Evolutionary conservation across 2,797 vertebrate genomes (phyloP), one percentile per base, ranked within the genome.

Genomic region (Enteromius fasciolatus): DNA sequence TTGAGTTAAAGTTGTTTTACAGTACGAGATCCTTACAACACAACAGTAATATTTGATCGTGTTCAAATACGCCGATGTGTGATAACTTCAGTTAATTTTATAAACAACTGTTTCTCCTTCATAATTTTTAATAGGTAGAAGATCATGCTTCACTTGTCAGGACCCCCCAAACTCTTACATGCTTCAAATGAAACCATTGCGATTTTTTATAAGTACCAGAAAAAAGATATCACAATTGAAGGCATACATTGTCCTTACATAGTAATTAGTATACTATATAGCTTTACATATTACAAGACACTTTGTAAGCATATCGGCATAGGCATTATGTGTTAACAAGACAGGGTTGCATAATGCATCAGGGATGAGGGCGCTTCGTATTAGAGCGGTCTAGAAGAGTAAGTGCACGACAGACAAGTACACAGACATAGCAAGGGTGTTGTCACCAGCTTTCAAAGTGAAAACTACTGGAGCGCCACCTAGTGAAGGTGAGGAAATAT

Each of bases 231-330:
- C 85, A 91, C 90, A 89, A 92, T 91, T 92, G 89, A 93, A 91
- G 85, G 91, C 89, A 92, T 90, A 92, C 82, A 89, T 90, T 78
- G 84, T 92, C 88, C 90, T 88, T 90, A 91, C 91, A 94, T 91
- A 90, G 88, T 87, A 89, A 91, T 93, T 92, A 93, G 90, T 92
- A 93, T 90, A 90, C 80, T 78, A 91, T 88, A 92, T 87, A 91
- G 89, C 90, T 92, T 92, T 91, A 93, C 91, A 91, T 89, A 88
- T 90, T 89, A 91, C 89, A 90, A 91, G 89, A 92, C 91, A 92
- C 87, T 91, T 92, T 68, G 81, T 72, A 83, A 82, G 85, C 84
- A 90, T 91, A 86, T 91, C 83, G 87, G 87, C 87, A 90, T 83
- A 89, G 85, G 87, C 83, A 90, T 82, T 85, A 87, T 72, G 86